Percentiles rank a stretch among this genome's conserved stretches.
phyloP scores from a whole-genome alignment of 2,888 invertebrate species.

The Leptothorax acervorum region DNA sequence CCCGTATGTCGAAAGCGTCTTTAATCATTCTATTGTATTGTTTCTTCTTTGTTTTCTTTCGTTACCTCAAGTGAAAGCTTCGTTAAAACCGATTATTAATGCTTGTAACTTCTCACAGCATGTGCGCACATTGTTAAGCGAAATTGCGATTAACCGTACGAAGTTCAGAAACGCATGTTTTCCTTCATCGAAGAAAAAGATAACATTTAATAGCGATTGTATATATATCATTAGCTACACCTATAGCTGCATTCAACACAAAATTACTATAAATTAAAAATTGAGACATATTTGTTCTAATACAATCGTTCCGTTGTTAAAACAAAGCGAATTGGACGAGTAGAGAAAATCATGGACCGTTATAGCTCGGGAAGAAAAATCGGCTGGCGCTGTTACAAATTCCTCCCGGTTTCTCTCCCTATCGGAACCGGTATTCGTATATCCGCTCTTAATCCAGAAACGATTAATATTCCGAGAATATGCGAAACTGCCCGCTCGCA shows the following conservation, averaged over 20 bases:
- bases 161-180: not conserved
- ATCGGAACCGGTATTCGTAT: slow-evolving; percentile 76
- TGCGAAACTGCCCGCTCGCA: slow-evolving; percentile 40
- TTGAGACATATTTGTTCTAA: not conserved
- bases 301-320: not conserved
- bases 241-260: not conserved
- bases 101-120: slow-evolving; percentile 51
- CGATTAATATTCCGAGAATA: slow-evolving; percentile 77
- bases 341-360: slow-evolving; percentile 8
- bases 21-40: slow-evolving; percentile 82
- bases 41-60: slow-evolving; percentile 76
- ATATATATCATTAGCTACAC: not conserved
- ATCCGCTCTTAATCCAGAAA: slow-evolving; percentile 76
- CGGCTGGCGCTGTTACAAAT: slow-evolving; percentile 17
- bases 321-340: slow-evolving; percentile 1
- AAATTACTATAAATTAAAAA: not conserved
- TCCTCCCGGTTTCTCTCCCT: slow-evolving; percentile 28
- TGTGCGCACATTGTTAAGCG: slow-evolving; percentile 1
- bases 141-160: not conserved
- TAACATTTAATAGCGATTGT: not conserved
- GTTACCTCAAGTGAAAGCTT: slow-evolving; percentile 74
- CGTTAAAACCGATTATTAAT: slow-evolving; percentile 73
- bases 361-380: slow-evolving; percentile 41
- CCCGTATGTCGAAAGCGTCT: slow-evolving; percentile 78
- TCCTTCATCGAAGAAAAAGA: not conserved